phyloP scores from a whole-genome alignment of 2,888 invertebrate genomes.

The Tromatobia lineatoria region DNA sequence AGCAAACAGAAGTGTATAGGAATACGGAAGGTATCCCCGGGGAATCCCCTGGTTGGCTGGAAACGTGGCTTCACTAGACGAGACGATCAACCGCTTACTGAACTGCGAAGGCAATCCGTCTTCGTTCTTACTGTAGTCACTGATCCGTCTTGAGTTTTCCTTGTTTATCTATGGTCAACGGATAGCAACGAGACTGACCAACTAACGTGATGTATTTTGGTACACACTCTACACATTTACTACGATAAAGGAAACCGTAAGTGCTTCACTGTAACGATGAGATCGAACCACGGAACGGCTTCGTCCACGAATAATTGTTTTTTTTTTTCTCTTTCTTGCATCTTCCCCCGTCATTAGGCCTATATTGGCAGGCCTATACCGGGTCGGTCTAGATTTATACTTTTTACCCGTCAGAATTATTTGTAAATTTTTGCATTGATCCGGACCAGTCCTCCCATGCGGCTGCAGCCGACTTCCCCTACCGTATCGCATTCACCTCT shows the following conservation, averaged over 20 bases:
- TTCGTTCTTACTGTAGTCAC: slow-evolving; percentile 77
- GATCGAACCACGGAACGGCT: slow-evolving; percentile 33
- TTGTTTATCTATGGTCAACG: slow-evolving; percentile 79
- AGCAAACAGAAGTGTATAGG: slow-evolving; percentile 30
- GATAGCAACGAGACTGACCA: slow-evolving; percentile 70
- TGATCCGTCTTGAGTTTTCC: slow-evolving; percentile 75
- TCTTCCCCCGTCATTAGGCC: too few relatives aligned
- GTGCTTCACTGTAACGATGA: neutral
- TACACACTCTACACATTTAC: slow-evolving; percentile 34
- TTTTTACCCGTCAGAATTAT: too few relatives aligned
- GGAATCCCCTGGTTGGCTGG: slow-evolving; percentile 49
- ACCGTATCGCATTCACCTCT: too few relatives aligned
- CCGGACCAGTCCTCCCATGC: too few relatives aligned
- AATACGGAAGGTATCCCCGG: slow-evolving; percentile 47
- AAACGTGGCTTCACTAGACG: slow-evolving; percentile 58
- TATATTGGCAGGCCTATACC: too few relatives aligned
- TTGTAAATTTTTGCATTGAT: too few relatives aligned
- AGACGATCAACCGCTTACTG: slow-evolving; percentile 64
- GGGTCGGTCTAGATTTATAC: too few relatives aligned
- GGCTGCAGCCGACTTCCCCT: too few relatives aligned
- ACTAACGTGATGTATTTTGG: slow-evolving; percentile 58
- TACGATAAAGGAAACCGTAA: slow-evolving; percentile 23
- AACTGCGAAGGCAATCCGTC: slow-evolving; percentile 77
- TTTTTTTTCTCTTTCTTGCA: too few relatives aligned
- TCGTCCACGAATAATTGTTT: slow-evolving; percentile 45